Evolutionary conservation across 2,113 vertebrate species (phyloP), one percentile per base, ranked within the genome.

Genomic region (Pundamilia nyererei): DNA sequence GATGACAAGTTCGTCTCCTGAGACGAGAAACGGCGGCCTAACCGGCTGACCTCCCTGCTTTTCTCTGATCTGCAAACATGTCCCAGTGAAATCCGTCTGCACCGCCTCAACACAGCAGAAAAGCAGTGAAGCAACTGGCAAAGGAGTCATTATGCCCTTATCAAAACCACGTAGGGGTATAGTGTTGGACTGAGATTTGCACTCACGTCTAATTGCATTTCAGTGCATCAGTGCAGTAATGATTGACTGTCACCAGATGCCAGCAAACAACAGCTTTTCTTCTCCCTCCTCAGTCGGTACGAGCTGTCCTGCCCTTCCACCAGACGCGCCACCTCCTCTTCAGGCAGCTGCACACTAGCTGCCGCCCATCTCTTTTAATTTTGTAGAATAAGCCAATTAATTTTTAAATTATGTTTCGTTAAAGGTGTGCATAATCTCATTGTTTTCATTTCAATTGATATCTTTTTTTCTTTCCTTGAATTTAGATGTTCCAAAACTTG

Each of bases 381-480:
- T 93, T 91, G 80, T 90, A 91, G 87, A 88, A 56, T 31, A 55
- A 89, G 84, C 49, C 51, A 87, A 86, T 92, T 83, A 21, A 88
- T 93, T 92, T 93, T 90, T 86, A 88, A 91, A 87, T 92, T 94
- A 84, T 88, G 89, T 89, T 92, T 90, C 88, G 40, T 88, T 81
- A 90, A 94, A 93, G 91, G 81, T 93, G 92, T 95, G 94, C 92
- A 93, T 93, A 94, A 80, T 95, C 80, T 88, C 93, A 49, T 91
- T 87, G n/a, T 62, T 88, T 94, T 92, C 70, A 84, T 7, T 88
- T 90, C 7, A 82, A 56, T 83, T 85, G 80, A 86, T 91, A 89
- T 93, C 53, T 82, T 65, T 86, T 86, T 62, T 83, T 77, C 88
- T 81, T 81, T 80, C 82, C 80, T 92, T 88, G 54, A 6, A 58